phyloP scores from a whole-genome alignment of 2,113 vertebrate genomes.

The Cacatua alba region DNA sequence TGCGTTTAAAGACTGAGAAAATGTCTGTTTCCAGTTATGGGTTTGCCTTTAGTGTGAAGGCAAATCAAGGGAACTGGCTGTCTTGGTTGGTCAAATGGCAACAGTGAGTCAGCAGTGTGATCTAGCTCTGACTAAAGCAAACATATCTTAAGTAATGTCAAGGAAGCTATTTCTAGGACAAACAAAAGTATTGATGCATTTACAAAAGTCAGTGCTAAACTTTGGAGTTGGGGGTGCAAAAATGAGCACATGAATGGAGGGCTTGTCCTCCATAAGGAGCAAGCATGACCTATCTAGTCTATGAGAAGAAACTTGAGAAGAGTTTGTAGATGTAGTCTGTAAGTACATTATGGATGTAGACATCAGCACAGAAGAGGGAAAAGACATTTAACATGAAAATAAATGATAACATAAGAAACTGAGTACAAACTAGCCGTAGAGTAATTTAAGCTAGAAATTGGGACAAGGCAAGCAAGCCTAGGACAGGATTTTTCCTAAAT shows the following conservation, averaged over 20 bases:
- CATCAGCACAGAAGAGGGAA: neutral
- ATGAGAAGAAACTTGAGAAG: neutral
- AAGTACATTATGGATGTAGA: neutral
- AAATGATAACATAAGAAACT: neutral
- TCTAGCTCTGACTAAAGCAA: neutral
- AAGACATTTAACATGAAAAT: neutral
- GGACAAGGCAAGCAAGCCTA: neutral
- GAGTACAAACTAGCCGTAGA: neutral
- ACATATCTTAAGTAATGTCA: neutral
- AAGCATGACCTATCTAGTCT: neutral
- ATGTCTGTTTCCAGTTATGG: neutral
- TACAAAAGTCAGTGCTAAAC: neutral
- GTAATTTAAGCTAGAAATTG: neutral
- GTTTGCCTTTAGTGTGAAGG: neutral
- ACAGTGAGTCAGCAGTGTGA: neutral
- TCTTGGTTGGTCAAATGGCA: neutral
- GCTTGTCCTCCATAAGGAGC: neutral
- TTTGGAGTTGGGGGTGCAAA: neutral
- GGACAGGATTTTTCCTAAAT: neutral
- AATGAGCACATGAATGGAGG: neutral
- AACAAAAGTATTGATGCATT: neutral
- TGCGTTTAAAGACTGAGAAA: neutral
- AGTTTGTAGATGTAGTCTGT: neutral
- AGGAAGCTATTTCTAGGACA: neutral
- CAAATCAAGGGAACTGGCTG: neutral